Evolutionary conservation across 2,888 invertebrate species (phyloP).

Genomic region (Melanostoma mellinum): DNA sequence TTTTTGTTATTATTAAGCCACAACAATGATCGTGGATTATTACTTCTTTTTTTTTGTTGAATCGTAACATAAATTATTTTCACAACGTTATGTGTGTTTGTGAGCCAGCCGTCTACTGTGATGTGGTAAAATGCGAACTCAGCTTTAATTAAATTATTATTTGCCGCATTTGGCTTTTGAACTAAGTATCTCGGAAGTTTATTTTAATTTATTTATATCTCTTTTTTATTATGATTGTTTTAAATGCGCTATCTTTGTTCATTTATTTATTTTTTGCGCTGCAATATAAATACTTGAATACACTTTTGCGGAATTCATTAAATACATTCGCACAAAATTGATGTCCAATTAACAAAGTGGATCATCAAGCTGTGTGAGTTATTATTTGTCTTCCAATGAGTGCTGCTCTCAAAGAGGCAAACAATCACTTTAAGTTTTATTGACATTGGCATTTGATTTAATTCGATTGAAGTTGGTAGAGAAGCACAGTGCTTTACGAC

Average conservation of each 20-base stretch:
- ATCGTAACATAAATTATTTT: conserved; percentile 63
- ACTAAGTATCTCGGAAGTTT: conserved; percentile 28
- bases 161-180: conserved; percentile 47
- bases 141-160: conserved; percentile 63
- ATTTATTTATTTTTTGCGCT: conserved; percentile 29
- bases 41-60: conserved; percentile 23
- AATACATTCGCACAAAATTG: conserved; percentile 13
- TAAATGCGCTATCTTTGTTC: conserved; percentile 2
- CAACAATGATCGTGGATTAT: conserved; percentile 55
- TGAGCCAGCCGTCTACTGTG: neutral
- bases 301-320: conserved; percentile 21
- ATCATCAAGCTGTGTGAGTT: conserved; percentile 3
- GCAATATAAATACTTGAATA: conserved; percentile 28
- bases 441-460: neutral
- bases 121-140: conserved; percentile 21
- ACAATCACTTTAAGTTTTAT: neutral
- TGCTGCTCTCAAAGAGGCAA: neutral
- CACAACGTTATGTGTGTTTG: conserved; percentile 17
- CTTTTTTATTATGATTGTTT: neutral
- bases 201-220: conserved; percentile 7
- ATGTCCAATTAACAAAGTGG: neutral
- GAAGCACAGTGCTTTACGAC: no score
- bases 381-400: neutral
- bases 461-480: neutral
- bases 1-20: conserved; percentile 9